Evolutionary conservation across 1,140 invertebrate genomes (phyloP), one percentile per base, ranked within the genome.

Genomic region (Calephelis nemesis): DNA sequence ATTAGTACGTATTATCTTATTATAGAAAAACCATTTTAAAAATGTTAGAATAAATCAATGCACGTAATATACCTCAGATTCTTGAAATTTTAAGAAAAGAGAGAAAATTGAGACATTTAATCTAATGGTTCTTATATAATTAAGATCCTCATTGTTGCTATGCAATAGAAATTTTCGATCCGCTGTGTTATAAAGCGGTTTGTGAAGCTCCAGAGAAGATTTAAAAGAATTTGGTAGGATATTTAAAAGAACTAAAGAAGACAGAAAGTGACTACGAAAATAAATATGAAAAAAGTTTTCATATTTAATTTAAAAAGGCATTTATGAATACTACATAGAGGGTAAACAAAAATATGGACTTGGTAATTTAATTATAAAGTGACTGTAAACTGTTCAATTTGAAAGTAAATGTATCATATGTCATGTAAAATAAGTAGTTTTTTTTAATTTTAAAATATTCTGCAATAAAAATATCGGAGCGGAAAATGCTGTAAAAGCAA

Each of bases 401-500:
- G 42, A 58, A 76, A 75, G 47, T 63, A 58, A 62, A 54, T 71
- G 52, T 60, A 65, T 70, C 48, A 68, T 68, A 72, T 58, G 39
- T 45, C 15, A 58, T 12, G 50, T 58, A 58, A 12, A 58, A 54
- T n/a, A 40, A 58, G 5, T 9, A 69, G 74, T 70, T 71, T 73
- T 68, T 42, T 45, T 62, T 40, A 70, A 79, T 79, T 77, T 71
- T 11, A 45, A 54, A 66, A 58, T 66, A 54, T 52, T 58, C 50
- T 66, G 65, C 69, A 85, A 81, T 79, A 74, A 66, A 78, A 81
- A 82, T 83, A 58, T 58, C 54, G 54, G 54, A 73, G 65, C 74
- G 81, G 77, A 89, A 87, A 90, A 89, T 91, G 88, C 87, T 90
- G 88, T 85, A 86, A 84, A 90, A 91, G 87, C 89, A 82, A 91